Evolutionary conservation across 2,888 invertebrate species (phyloP).

Genomic region (Drosophila silvestris): DNA sequence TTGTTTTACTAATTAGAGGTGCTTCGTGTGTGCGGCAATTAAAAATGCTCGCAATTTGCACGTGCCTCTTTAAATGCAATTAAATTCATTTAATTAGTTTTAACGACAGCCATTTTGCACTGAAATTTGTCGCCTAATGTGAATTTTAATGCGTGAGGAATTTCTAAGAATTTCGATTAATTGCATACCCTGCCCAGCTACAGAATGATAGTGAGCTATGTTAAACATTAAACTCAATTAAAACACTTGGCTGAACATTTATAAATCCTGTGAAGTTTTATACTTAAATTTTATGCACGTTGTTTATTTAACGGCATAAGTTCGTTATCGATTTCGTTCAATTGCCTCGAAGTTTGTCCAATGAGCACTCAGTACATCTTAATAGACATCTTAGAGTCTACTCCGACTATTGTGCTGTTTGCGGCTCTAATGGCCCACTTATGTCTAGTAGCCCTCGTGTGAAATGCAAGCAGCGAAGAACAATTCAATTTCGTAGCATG

Average conservation of each 20-base stretch:
- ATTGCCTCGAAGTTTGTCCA: not conserved
- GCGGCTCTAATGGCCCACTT: slow-evolving; percentile 20
- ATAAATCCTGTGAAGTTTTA: too few relatives aligned
- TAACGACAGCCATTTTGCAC: slow-evolving; percentile 73
- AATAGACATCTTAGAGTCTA: not conserved
- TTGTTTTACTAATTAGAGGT: slow-evolving; percentile 63
- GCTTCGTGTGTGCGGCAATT: slow-evolving; percentile 55
- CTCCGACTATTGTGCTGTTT: not conserved
- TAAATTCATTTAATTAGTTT: slow-evolving; percentile 79
- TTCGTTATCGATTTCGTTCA: not conserved
- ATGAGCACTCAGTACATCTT: not conserved
- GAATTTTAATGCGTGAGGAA: slow-evolving; percentile 19
- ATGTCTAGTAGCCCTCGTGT: slow-evolving; percentile 22
- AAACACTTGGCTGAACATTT: not conserved
- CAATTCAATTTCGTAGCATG: slow-evolving; percentile 31
- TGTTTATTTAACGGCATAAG: not conserved
- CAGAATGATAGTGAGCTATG: not conserved
- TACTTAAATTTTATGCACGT: not conserved
- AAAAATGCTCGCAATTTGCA: slow-evolving; percentile 75
- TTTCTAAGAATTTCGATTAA: slow-evolving; percentile 8
- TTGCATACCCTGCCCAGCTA: not conserved
- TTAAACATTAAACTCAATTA: slow-evolving; percentile 1
- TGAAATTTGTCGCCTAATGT: slow-evolving; percentile 54
- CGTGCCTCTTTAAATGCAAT: slow-evolving; percentile 74
- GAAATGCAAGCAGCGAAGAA: slow-evolving; percentile 33